Evolutionary conservation across 2,888 invertebrate genomes (phyloP).

Genomic region (Macropis europaea): DNA sequence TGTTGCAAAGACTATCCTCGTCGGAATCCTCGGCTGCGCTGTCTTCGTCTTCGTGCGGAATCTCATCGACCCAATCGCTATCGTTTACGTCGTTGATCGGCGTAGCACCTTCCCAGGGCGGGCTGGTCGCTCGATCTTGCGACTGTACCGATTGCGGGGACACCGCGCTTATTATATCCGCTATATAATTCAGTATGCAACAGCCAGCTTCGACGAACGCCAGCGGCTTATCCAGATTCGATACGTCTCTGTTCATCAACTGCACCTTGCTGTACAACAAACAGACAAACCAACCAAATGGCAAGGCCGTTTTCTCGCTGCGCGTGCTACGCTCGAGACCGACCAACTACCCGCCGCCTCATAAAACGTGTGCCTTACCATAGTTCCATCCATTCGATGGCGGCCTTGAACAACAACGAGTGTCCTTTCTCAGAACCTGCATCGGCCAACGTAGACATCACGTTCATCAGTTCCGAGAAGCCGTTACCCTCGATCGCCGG

Average conservation of each 20-base stretch:
- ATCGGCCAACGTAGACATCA: slow-evolving; percentile 92
- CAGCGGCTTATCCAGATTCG: slow-evolving; percentile 80
- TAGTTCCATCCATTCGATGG: slow-evolving; percentile 89
- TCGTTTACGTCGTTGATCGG: slow-evolving; percentile 81
- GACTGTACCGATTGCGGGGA: slow-evolving; percentile 73
- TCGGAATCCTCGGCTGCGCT: slow-evolving; percentile 96
- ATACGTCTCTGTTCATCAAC: slow-evolving; percentile 81
- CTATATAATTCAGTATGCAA: slow-evolving; percentile 91
- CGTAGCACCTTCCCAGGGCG: slow-evolving; percentile 89
- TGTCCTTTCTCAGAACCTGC: slow-evolving; percentile 92
- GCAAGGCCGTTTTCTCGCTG: too few species aligned
- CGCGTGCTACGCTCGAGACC: too few species aligned
- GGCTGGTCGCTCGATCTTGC: slow-evolving; percentile 82
- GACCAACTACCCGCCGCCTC: too few species aligned
- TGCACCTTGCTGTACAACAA: slow-evolving; percentile 81
- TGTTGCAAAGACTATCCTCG: slow-evolving; percentile 93
- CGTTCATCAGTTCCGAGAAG: slow-evolving; percentile 88
- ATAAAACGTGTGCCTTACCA: slow-evolving; percentile 80
- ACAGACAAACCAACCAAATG: too few species aligned
- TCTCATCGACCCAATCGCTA: slow-evolving; percentile 92
- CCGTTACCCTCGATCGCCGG: slow-evolving; percentile 85
- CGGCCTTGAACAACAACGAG: slow-evolving; percentile 88
- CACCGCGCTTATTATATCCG: slow-evolving; percentile 86
- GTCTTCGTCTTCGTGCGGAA: slow-evolving; percentile 93
- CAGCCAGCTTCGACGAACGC: slow-evolving; percentile 87